A percentile compares a stretch with the other conserved stretches of the same genome.
phyloP scores from a whole-genome alignment of 2,888 invertebrate species.

The Aricia artaxerxes region DNA sequence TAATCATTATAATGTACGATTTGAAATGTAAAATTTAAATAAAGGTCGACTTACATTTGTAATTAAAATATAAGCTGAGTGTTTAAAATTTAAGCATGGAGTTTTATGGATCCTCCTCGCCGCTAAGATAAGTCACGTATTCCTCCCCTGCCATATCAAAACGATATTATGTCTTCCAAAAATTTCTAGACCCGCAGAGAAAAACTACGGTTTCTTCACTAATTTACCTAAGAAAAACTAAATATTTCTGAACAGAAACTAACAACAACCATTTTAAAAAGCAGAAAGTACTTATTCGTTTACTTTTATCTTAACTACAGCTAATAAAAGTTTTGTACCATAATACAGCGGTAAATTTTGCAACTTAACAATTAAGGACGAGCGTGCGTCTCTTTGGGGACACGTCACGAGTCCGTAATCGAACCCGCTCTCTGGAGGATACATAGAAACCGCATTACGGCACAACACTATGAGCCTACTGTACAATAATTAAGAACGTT shows the following conservation, averaged over 20 bases:
- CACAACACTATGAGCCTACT: conserved; percentile 44
- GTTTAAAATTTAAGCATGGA: background rate
- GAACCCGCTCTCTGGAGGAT: conserved; percentile 57
- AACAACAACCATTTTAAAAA: background rate
- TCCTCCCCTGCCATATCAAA: background rate
- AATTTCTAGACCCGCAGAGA: too few species aligned
- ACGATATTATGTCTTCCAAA: too few species aligned
- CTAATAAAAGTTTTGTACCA: background rate
- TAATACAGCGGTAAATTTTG: conserved; percentile 1
- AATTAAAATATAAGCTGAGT: too few species aligned
- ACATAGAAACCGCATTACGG: conserved; percentile 64
- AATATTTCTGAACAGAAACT: background rate
- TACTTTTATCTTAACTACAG: conserved; percentile 10
- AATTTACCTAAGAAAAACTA: background rate
- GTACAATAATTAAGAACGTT: conserved; percentile 14
- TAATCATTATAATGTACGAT: conserved; percentile 5
- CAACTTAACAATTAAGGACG: conserved; percentile 27
- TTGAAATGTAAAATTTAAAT: background rate
- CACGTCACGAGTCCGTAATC: conserved; percentile 49
- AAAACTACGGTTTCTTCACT: too few species aligned
- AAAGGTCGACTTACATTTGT: background rate
- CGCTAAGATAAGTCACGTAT: too few species aligned
- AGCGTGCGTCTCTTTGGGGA: conserved; percentile 43
- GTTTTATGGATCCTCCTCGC: background rate
- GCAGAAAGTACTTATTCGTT: background rate